Conservation (phyloP, 2,888 invertebrate species). For the Scrobipalpa atriplicella region DNA sequence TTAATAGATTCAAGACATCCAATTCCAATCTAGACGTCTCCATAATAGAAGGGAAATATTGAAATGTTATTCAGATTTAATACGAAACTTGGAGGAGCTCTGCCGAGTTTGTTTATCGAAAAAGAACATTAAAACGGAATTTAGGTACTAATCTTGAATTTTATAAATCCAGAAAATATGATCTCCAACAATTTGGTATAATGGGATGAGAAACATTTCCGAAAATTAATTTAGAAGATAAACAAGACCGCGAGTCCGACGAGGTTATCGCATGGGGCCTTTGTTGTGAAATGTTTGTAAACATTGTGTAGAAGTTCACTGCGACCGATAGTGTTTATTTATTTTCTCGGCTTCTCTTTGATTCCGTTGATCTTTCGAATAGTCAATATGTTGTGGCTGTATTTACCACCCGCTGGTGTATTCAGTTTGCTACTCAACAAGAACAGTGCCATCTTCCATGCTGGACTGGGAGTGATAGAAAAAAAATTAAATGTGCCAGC, state of each 20-base stretch:
- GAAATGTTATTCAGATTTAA: conserved; percentile 11
- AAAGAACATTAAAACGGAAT: neutral
- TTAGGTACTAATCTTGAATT: neutral
- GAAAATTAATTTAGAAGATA: conserved; percentile 14
- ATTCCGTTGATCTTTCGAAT: conserved; percentile 27
- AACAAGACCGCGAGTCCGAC: neutral
- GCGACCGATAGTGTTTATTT: conserved; percentile 30
- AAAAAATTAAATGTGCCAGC: no score
- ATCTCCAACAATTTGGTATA: neutral
- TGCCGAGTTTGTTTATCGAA: neutral
- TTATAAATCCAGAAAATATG: neutral
- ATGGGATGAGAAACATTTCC: neutral
- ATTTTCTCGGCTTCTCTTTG: conserved; percentile 24
- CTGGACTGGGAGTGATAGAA: no score
- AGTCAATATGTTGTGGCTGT: neutral
- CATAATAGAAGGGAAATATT: conserved; percentile 4
- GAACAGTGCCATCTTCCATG: no score
- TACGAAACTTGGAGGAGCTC: neutral
- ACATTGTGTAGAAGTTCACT: conserved; percentile 31
- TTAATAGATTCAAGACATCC: conserved; percentile 23
- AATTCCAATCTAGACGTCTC: conserved; percentile 13
- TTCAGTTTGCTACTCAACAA: no score
- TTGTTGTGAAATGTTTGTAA: conserved; percentile 35
- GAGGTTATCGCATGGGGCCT: conserved; percentile 33
- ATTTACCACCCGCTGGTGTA: neutral